These are phyloP conservation scores for Cabera pusaria DNA, from an alignment of 2,888 invertebrate genomes.

Conservation along the genomic window DNA sequence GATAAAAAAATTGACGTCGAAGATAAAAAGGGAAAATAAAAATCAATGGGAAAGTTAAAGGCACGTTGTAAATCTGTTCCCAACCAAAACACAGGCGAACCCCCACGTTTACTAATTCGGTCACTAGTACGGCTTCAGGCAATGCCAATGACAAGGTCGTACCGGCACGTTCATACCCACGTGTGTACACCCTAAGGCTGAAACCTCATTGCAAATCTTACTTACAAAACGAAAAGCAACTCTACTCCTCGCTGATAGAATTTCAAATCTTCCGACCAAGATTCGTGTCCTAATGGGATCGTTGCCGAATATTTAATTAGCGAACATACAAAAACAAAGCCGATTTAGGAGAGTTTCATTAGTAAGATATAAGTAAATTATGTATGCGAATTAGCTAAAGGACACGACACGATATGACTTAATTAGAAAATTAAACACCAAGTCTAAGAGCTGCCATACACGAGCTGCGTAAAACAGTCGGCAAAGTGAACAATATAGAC, in stretches of 20 bases:
- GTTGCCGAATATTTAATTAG: slow-evolving; percentile 9
- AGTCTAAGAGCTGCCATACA: too few species aligned
- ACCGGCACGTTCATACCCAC: not conserved
- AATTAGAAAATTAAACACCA: too few species aligned
- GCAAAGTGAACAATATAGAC: too few species aligned
- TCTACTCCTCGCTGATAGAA: not conserved
- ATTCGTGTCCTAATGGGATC: slow-evolving; percentile 2
- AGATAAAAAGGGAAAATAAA: too few species aligned
- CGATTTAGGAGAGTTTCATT: slow-evolving; percentile 1
- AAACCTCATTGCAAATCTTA: slow-evolving; percentile 6
- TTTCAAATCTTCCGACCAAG: too few species aligned
- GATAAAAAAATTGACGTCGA: too few species aligned
- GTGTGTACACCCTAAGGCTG: slow-evolving; percentile 3
- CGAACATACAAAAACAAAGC: slow-evolving; percentile 7
- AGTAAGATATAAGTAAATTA: not conserved
- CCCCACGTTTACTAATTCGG: not conserved
- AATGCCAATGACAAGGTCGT: slow-evolving; percentile 19
- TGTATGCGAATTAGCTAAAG: too few species aligned
- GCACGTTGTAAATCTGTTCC: too few species aligned
- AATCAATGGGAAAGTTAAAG: too few species aligned
- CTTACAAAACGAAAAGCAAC: not conserved
- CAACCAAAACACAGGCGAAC: slow-evolving; percentile 9
- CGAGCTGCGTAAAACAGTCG: too few species aligned
- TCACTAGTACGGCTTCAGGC: slow-evolving; percentile 10
- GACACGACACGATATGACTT: too few species aligned